Evolutionary conservation across 2,888 invertebrate genomes (phyloP).

Genomic region (Aradus depressus): DNA sequence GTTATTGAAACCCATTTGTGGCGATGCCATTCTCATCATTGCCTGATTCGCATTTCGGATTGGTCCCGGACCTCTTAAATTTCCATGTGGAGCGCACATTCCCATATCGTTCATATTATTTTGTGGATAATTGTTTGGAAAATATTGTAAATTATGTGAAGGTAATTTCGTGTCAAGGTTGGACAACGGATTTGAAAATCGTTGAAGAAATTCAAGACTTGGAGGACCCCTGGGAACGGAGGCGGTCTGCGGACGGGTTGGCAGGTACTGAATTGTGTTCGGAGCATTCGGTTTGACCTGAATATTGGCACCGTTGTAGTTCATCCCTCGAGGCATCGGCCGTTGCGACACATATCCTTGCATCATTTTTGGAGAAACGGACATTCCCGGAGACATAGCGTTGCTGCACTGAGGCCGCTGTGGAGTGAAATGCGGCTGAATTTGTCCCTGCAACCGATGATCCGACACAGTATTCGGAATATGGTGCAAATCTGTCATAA

Average conservation of each 20-base stretch:
- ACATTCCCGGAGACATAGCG: slow-evolving; percentile 29
- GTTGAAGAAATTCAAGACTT: slow-evolving; percentile 77
- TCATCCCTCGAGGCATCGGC: slow-evolving; percentile 38
- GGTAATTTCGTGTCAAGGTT: slow-evolving; percentile 59
- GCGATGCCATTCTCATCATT: slow-evolving; percentile 27
- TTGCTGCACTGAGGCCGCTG: slow-evolving; percentile 26
- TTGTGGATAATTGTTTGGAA: slow-evolving; percentile 41
- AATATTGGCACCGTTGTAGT: slow-evolving; percentile 67
- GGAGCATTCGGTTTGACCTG: slow-evolving; percentile 89
- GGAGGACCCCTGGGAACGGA: slow-evolving; percentile 68
- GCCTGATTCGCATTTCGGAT: slow-evolving; percentile 25
- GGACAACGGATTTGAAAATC: slow-evolving; percentile 74
- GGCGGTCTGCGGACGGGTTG: slow-evolving; percentile 76
- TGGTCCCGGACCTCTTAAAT: slow-evolving; percentile 39
- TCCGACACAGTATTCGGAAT: slow-evolving; percentile 21
- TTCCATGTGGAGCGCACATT: slow-evolving; percentile 35
- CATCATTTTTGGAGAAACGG: slow-evolving; percentile 36
- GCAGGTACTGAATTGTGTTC: slow-evolving; percentile 95
- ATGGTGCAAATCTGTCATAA: slow-evolving; percentile 37
- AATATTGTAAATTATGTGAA: slow-evolving; percentile 60
- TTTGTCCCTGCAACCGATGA: slow-evolving; percentile 25
- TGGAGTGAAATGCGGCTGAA: slow-evolving; percentile 24
- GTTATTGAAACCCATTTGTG: slow-evolving; percentile 28
- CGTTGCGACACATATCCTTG: slow-evolving; percentile 34
- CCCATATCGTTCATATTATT: slow-evolving; percentile 33